phyloP scores from a whole-genome alignment of 2,113 vertebrate genomes.

The Setophaga coronata region DNA sequence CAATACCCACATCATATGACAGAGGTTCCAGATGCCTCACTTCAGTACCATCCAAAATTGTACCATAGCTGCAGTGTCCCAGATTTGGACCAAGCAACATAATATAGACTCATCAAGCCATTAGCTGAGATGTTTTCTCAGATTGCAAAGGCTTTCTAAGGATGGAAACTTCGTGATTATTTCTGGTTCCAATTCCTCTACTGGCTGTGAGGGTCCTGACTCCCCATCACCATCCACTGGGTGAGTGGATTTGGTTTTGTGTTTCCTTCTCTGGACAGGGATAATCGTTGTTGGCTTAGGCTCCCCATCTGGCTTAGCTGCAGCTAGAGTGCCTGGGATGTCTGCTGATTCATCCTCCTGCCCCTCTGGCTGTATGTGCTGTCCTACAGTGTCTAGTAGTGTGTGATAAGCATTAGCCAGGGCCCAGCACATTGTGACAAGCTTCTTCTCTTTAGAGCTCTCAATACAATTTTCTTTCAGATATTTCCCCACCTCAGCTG shows the following conservation, averaged over 20 bases:
- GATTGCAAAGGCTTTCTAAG: background rate
- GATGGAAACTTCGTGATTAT: background rate
- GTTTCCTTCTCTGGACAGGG: background rate
- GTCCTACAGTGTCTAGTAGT: background rate
- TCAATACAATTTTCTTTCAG: background rate
- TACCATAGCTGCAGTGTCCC: background rate
- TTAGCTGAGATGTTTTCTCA: background rate
- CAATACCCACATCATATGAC: background rate
- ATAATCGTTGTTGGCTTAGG: background rate
- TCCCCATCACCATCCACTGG: background rate
- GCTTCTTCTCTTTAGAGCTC: background rate
- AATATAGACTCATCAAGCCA: accelerated
- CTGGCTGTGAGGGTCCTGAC: background rate
- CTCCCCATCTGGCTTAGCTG: background rate
- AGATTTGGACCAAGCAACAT: background rate
- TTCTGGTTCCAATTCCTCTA: background rate
- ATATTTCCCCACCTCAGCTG: background rate
- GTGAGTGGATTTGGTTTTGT: background rate
- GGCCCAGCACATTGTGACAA: background rate
- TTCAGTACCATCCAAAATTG: background rate
- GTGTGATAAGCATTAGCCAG: background rate
- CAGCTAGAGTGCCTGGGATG: no score
- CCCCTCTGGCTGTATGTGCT: background rate
- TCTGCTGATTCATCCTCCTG: background rate
- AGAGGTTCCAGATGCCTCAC: background rate